Conservation (phyloP, 2,113 vertebrate genomes). For the Ursus arctos region DNA sequence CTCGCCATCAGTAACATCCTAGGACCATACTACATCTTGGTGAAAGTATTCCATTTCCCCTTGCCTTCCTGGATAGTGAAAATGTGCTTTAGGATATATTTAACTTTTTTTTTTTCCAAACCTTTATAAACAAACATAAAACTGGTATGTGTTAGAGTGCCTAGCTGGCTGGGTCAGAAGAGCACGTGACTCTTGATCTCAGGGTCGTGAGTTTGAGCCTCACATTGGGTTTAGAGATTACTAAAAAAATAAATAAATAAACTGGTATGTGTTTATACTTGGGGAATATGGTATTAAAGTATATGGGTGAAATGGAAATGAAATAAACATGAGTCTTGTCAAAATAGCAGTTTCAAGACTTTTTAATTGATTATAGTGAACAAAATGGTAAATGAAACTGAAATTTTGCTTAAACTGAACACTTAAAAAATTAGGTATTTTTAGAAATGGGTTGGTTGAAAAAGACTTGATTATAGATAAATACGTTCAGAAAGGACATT, state of each 20-base stretch:
- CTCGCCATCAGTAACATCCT: background rate
- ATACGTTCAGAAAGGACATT: constrained; percentile 8
- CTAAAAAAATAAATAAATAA: background rate
- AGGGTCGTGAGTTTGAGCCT: background rate
- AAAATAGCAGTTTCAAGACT: constrained; percentile 34
- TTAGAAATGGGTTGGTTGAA: constrained; percentile 21
- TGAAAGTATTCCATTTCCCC: background rate
- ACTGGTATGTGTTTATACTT: background rate
- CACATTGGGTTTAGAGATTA: background rate
- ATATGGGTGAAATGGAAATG: background rate
- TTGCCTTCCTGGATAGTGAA: background rate
- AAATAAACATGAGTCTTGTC: constrained; percentile 10
- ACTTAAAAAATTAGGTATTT: constrained; percentile 20
- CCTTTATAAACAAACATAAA: constrained; percentile 39
- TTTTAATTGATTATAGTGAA: constrained; percentile 44
- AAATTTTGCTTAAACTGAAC: constrained; percentile 53
- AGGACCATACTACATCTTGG: background rate
- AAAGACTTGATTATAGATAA: constrained; percentile 15
- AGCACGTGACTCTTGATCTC: background rate
- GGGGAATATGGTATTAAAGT: constrained; percentile 13
- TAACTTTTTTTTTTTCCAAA: background rate
- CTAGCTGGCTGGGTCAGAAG: background rate
- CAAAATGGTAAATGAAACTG: background rate
- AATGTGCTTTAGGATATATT: constrained; percentile 21
- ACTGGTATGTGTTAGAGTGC: background rate